A percentile compares a stretch with the other conserved stretches of the same genome.
Evolutionary conservation across 2,888 invertebrate genomes (phyloP).

Genomic region (Ramazzottius varieornatus): DNA sequence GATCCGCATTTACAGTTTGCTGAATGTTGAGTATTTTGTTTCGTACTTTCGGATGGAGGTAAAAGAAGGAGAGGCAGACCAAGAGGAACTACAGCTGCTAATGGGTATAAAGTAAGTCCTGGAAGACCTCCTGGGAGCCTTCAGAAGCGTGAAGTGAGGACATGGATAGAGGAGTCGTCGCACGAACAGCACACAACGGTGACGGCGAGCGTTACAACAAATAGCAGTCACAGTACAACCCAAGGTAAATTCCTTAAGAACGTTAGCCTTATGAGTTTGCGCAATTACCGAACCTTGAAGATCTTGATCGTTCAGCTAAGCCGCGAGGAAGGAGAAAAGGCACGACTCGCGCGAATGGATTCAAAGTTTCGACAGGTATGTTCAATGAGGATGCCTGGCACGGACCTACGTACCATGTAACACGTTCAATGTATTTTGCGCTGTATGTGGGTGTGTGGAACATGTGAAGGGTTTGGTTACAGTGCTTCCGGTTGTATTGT

Average conservation of each 20-base stretch:
- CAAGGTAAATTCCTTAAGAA: too few relatives aligned
- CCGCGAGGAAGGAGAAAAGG: neutral
- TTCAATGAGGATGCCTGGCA: neutral
- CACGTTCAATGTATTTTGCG: neutral
- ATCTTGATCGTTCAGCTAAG: neutral
- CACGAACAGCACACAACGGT: neutral
- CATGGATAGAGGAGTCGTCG: neutral
- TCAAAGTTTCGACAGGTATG: neutral
- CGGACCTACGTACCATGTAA: neutral
- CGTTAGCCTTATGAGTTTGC: too few relatives aligned
- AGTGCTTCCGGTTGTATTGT: too few relatives aligned
- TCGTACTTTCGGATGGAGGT: too few relatives aligned
- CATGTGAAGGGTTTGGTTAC: too few relatives aligned
- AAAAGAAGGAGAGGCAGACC: neutral
- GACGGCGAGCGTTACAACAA: neutral
- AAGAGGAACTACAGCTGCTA: neutral
- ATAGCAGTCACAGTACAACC: too few relatives aligned
- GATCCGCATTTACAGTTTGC: too few relatives aligned
- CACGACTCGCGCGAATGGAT: neutral
- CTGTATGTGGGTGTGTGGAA: too few relatives aligned
- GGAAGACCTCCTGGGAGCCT: too few relatives aligned
- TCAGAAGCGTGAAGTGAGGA: neutral
- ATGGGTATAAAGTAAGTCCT: neutral
- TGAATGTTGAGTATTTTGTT: too few relatives aligned
- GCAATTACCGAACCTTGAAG: too few relatives aligned